These are phyloP conservation scores for Dicaeum eximium DNA, from an alignment of 2,113 vertebrate genomes.

Conservation along the genomic window DNA sequence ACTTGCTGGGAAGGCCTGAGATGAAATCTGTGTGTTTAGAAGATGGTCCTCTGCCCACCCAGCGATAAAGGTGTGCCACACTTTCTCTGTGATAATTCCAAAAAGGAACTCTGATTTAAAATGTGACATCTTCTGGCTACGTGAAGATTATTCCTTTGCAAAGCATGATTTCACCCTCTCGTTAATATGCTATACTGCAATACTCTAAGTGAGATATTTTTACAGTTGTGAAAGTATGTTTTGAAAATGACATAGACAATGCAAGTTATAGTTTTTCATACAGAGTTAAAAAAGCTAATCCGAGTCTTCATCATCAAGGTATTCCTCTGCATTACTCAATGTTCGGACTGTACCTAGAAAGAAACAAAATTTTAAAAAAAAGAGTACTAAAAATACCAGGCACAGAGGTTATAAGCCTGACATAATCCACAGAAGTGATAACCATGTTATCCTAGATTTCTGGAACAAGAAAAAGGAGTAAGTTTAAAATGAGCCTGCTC, in stretches of 20 bases:
- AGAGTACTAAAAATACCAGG: not conserved
- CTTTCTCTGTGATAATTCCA: not conserved
- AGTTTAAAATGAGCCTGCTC: not conserved
- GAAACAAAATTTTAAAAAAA: not conserved
- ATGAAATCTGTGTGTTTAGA: not conserved
- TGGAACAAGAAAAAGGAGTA: not conserved
- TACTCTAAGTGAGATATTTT: slow-evolving; percentile 1
- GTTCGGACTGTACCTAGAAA: slow-evolving; percentile 78
- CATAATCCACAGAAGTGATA: not conserved
- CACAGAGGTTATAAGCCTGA: not conserved
- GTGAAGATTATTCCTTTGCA: not conserved
- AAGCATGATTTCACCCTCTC: not conserved
- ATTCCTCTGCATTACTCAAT: slow-evolving; percentile 93
- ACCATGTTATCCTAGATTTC: not conserved
- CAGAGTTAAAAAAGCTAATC: slow-evolving; percentile 76
- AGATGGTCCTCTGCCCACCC: not conserved
- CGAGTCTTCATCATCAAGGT: slow-evolving; percentile 96
- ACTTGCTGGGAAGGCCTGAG: slow-evolving; percentile 15
- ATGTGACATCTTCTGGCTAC: not conserved
- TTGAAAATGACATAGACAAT: slow-evolving; percentile 60
- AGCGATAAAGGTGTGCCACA: not conserved
- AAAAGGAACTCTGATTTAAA: slow-evolving; percentile 14
- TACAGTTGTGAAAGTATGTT: slow-evolving; percentile 38
- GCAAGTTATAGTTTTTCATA: slow-evolving; percentile 34
- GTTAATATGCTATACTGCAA: not conserved